Percentiles rank a stretch among this genome's conserved stretches.
Conservation (phyloP, 2,797 vertebrate genomes). For the Mormyrus proboscirostris region DNA sequence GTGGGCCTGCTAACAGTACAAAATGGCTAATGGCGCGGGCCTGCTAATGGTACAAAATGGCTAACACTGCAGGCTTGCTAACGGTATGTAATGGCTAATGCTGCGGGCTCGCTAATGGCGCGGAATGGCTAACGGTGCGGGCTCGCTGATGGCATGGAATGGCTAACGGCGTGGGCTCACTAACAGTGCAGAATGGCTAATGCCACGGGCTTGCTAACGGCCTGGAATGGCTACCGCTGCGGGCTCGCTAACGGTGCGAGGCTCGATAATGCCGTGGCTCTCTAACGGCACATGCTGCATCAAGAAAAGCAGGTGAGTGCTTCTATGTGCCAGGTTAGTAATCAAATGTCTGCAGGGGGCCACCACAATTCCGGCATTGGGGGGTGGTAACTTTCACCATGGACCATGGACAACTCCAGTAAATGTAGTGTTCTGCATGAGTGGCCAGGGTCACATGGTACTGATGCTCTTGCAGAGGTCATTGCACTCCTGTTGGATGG, state of each 20-base stretch:
- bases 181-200: no score
- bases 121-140: background rate
- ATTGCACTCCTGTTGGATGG: background rate
- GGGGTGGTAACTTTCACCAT: background rate
- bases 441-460: background rate
- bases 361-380: background rate
- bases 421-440: background rate
- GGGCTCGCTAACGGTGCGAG: background rate
- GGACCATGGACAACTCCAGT: background rate
- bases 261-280: background rate
- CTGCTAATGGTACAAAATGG: no score
- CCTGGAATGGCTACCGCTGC: background rate
- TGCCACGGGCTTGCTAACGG: background rate
- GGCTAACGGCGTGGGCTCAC: no score
- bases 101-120: background rate
- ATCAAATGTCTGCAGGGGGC: background rate
- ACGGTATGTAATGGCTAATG: no score
- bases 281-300: background rate
- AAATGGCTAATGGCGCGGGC: no score
- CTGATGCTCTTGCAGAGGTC: background rate
- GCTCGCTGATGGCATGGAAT: no score
- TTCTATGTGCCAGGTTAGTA: background rate
- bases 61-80: background rate
- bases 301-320: background rate
- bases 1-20: no score